Base-by-base conservation (phyloP, 2,113 vertebrate species). In the Burhinus oedicnemus region DNA sequence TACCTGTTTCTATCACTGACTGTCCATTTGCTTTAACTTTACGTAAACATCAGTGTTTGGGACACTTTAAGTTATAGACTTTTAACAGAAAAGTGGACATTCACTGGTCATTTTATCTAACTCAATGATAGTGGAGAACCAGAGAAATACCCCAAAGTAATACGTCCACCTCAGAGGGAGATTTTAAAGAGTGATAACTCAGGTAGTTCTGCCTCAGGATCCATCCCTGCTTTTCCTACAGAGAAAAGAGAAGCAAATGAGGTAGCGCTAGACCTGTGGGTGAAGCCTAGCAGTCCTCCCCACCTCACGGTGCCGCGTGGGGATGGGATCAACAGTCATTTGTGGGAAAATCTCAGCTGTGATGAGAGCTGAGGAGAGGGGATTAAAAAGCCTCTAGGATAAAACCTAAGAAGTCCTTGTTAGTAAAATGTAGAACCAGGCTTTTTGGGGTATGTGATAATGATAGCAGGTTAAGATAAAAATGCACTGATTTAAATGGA, bases 241-340 rank as follows among this genome's bases (percentile, higher is more conserved):
- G 47, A 75, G 32, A 82, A 86, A 60, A 2, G 4, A 30, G 38
- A 85, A 80, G 8, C 7, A 91, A 51, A 60, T 47, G 18, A 71
- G 27, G 19, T 27, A 71, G 34, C 12, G 72, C 26, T 68, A 42
- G 15, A 69, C 11, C 5, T 47, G 11, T 3, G 8, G 18, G 4
- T 44, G 51, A 75, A 86, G 10, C 16, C 20, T 32, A 64, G 22
- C 22, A 44, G 64, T 65, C 4, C 18, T 83, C 12, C 8, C 9
- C 17, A 62, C 2, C 2, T 14, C 7, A 25, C 0, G 0, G 5
- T n/a, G 14, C 5, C 26, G 30, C 1, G 2, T 3, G 7, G 10
- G 32, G 9, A 11, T 14, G 8, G 26, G 20, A 76, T 30, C 2
- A 4, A 57, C 30, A 26, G 40, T 51, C 19, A 60, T 58, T 44